A percentile compares a stretch with the other conserved stretches of the same genome.
phyloP scores from a whole-genome alignment of 2,888 invertebrate genomes.

The Synanthedon myopaeformis region DNA sequence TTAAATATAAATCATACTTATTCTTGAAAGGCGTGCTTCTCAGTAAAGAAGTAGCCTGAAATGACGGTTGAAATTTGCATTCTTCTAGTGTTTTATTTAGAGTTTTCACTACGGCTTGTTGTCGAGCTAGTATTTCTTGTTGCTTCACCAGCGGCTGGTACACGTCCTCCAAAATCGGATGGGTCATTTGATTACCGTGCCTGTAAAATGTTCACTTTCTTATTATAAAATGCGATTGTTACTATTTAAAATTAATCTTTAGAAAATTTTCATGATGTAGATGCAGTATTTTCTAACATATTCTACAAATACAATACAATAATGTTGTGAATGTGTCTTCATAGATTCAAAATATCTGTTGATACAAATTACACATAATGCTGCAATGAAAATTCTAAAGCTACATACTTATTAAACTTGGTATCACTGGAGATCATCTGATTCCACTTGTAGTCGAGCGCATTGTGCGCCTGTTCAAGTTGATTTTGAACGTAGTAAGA shows the following conservation, averaged over 20 bases:
- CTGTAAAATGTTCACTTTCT: constrained; percentile 16
- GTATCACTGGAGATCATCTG: constrained; percentile 46
- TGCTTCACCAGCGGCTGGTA: constrained; percentile 84
- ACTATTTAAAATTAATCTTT: too few species aligned
- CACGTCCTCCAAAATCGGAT: constrained; percentile 80
- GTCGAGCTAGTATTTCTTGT: constrained; percentile 74
- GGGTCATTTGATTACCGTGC: constrained; percentile 62
- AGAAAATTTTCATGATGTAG: too few species aligned
- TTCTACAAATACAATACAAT: too few species aligned
- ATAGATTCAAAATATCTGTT: too few species aligned
- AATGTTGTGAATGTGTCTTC: too few species aligned
- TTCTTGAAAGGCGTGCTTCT: constrained; percentile 49
- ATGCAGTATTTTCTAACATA: too few species aligned
- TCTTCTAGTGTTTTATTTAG: constrained; percentile 43
- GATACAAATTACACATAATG: too few species aligned
- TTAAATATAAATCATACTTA: constrained; percentile 19
- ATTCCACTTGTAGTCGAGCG: constrained; percentile 83
- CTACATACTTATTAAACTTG: constrained; percentile 47
- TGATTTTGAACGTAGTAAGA: constrained; percentile 82
- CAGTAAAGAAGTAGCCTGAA: constrained; percentile 41
- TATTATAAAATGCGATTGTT: too few species aligned
- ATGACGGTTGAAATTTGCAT: constrained; percentile 36
- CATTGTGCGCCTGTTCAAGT: constrained; percentile 76
- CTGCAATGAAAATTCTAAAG: constrained; percentile 9
- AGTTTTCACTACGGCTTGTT: constrained; percentile 61